phyloP scores from a whole-genome alignment of 2,113 vertebrate species.

The Neodon shergylaensis region DNA sequence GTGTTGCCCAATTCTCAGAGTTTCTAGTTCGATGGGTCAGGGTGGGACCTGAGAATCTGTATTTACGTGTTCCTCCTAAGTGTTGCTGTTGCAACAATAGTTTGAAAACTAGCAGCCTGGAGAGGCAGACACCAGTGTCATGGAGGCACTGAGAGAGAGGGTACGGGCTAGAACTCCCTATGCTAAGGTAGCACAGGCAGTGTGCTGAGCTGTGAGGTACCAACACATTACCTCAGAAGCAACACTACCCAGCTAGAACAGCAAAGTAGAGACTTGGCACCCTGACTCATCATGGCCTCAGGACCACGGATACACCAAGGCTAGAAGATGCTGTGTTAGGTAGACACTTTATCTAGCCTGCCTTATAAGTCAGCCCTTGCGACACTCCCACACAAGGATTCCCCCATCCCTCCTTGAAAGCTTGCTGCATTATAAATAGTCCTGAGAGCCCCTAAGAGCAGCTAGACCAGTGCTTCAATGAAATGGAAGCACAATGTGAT shows the following conservation, averaged over 20 bases:
- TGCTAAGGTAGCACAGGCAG: neutral
- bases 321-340: neutral
- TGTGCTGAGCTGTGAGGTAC: neutral
- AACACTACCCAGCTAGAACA: conserved; percentile 13
- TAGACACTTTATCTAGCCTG: neutral
- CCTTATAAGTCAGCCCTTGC: neutral
- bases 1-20: neutral
- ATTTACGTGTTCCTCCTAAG: neutral
- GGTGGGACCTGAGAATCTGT: neutral
- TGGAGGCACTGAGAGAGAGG: neutral
- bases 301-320: neutral
- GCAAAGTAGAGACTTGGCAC: neutral
- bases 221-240: neutral
- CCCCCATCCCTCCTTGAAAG: neutral
- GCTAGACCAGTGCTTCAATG: neutral
- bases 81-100: neutral
- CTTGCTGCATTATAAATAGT: neutral
- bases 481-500: neutral
- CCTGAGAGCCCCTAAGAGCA: neutral
- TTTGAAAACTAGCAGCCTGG: neutral
- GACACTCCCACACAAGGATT: neutral
- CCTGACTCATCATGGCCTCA: neutral
- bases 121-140: neutral
- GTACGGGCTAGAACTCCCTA: neutral
- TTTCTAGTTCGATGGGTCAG: neutral